These are phyloP conservation scores for Triops cancriformis DNA, from an alignment of 1,140 invertebrate species.

Conservation along the genomic window DNA sequence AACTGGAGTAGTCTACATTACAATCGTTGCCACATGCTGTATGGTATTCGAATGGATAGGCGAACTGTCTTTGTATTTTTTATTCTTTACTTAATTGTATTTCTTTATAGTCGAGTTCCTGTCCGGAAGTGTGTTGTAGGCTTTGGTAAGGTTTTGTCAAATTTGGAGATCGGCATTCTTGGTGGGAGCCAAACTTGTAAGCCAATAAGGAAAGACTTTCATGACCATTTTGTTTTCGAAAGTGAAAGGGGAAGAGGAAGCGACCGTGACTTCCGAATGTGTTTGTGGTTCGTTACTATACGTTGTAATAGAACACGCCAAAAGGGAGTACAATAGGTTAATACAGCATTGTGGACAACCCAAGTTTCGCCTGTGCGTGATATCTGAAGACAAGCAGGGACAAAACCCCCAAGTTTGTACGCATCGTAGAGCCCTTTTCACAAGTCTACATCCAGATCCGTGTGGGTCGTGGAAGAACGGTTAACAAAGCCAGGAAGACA, in stretches of 20 bases:
- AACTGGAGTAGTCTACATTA: too few relatives aligned
- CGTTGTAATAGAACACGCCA: background rate
- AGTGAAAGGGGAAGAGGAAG: background rate
- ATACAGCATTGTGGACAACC: background rate
- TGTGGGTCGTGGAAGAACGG: background rate
- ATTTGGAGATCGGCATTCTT: too few relatives aligned
- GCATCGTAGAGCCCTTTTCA: background rate
- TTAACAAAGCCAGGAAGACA: conserved; percentile 2
- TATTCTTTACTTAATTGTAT: too few relatives aligned
- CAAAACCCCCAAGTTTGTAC: background rate
- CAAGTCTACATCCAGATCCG: background rate
- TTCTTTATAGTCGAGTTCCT: too few relatives aligned
- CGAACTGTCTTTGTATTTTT: too few relatives aligned
- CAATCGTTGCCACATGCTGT: too few relatives aligned
- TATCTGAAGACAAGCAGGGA: background rate
- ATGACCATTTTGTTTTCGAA: background rate
- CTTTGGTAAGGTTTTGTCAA: too few relatives aligned
- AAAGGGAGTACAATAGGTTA: background rate
- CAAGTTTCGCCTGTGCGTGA: background rate
- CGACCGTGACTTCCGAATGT: background rate
- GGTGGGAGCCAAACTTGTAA: background rate
- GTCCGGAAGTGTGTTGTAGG: too few relatives aligned
- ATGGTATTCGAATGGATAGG: too few relatives aligned
- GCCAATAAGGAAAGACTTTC: background rate
- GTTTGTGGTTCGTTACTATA: background rate